Evolutionary conservation across 2,888 invertebrate species (phyloP), one percentile per base, ranked within the genome.

Genomic region (Temnothorax ravouxi): DNA sequence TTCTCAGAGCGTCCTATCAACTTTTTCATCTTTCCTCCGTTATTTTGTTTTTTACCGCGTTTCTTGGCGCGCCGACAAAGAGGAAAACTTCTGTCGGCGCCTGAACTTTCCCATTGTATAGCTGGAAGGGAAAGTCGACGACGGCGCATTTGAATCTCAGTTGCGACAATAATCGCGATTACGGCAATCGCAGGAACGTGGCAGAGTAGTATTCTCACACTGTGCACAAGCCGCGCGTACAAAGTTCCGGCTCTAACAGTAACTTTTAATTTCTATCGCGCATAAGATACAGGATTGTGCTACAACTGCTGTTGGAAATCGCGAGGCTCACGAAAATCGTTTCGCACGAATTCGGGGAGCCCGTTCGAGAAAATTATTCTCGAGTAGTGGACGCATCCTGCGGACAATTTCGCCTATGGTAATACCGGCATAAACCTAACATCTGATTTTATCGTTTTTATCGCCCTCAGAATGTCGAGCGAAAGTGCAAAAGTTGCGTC

Each of bases 241-340:
- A 3, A 64, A 71, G 59, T 80, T 80, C 38, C 72, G 47, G 18
- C 34, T 61, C 38, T 25, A 25, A 61, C n/a, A 38, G 47, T 59
- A 79, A 79, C 71, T 79, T 80, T 80, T 80, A 72, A 80, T 80
- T 80, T 84, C 67, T 38, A 67, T 59, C 29, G 61, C 79, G 79
- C 44, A 4, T 29, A 38, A 52, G 80, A 72, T 77, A 47, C 64
- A 38, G 44, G 9, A 34, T 15, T 21, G 21, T 15, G 59, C 21
- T 21, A 4, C 13, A 18, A 74, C 6, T 34, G 56, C 0, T 50
- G 50, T 50, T 18, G 66, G 21, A 56, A 79, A 54, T 67, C 34
- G 87, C 62, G 76, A 88, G 86, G 72, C 86, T 90, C 66, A 80
- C 77, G 80, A 79, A 56, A 44, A 67, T 61, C 87, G 82, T 88